Percentiles rank a stretch among this genome's conserved stretches.
phyloP scores from a whole-genome alignment of 2,888 invertebrate genomes.

The Epinotia demarniana region DNA sequence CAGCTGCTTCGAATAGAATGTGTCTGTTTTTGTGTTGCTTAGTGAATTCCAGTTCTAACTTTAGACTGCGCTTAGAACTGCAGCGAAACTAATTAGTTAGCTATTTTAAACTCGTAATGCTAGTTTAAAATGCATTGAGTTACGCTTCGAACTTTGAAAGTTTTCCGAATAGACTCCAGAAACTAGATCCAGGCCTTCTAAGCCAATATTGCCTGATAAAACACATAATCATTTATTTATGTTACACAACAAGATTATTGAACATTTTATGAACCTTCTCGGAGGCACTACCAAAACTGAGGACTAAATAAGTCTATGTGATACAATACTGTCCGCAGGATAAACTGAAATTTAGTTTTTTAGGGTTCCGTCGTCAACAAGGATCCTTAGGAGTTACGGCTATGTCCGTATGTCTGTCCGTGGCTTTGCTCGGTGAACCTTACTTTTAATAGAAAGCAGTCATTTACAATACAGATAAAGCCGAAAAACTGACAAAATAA shows the following conservation, averaged over 20 bases:
- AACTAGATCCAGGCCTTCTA: slow-evolving; percentile 7
- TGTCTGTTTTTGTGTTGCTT: slow-evolving; percentile 28
- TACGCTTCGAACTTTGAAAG: slow-evolving; percentile 17
- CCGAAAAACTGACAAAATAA: no score
- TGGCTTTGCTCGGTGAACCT: no score
- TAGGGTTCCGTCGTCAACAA: no score
- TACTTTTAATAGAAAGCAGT: no score
- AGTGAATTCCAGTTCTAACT: slow-evolving; percentile 37
- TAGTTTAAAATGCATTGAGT: slow-evolving; percentile 40
- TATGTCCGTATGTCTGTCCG: no score
- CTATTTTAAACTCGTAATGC: slow-evolving; percentile 43
- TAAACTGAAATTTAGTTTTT: no score
- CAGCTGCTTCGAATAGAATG: neutral
- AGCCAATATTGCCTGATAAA: slow-evolving; percentile 7
- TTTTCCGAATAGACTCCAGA: slow-evolving; percentile 6
- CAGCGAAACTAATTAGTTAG: slow-evolving; percentile 41
- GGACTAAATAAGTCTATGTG: no score
- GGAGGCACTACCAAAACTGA: no score
- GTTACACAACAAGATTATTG: neutral
- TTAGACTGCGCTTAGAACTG: slow-evolving; percentile 42
- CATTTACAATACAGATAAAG: no score
- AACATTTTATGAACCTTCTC: no score
- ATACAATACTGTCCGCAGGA: no score
- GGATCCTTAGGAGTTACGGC: no score
- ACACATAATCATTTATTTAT: neutral